These are phyloP conservation scores for Carpatolechia fugitivella DNA, from an alignment of 2,888 invertebrate genomes.

Conservation along the genomic window DNA sequence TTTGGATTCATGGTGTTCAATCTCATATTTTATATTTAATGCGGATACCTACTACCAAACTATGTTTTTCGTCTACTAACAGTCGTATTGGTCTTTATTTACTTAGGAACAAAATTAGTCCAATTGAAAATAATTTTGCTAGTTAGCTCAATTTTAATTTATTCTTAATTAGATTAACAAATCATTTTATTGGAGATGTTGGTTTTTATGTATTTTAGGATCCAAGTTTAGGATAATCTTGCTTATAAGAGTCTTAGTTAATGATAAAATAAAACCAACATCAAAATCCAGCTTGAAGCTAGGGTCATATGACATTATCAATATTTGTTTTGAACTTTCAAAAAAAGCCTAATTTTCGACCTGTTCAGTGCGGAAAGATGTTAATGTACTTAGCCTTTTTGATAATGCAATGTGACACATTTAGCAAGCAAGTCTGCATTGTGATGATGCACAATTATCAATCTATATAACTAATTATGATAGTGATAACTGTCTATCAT, in stretches of 20 bases:
- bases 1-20: conserved; percentile 55
- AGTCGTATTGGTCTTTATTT: conserved; percentile 33
- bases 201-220: conserved; percentile 19
- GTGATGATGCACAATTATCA: no score
- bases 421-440: no score
- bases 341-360: no score
- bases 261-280: conserved; percentile 31
- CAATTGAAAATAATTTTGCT: conserved; percentile 36
- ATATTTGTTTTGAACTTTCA: no score
- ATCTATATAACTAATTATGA: no score
- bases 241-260: background rate
- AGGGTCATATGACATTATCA: background rate
- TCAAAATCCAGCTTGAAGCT: conserved; percentile 36
- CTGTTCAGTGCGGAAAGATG: no score
- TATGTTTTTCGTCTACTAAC: conserved; percentile 48
- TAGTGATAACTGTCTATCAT: no score
- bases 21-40: conserved; percentile 51
- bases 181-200: conserved; percentile 26
- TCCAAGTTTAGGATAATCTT: background rate
- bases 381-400: no score
- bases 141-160: conserved; percentile 56
- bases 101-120: conserved; percentile 33
- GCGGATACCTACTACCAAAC: conserved; percentile 39
- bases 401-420: background rate
- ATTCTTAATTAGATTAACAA: conserved; percentile 27